Evolutionary conservation across 2,888 invertebrate species (phyloP).

Genomic region (Lobophora halterata): DNA sequence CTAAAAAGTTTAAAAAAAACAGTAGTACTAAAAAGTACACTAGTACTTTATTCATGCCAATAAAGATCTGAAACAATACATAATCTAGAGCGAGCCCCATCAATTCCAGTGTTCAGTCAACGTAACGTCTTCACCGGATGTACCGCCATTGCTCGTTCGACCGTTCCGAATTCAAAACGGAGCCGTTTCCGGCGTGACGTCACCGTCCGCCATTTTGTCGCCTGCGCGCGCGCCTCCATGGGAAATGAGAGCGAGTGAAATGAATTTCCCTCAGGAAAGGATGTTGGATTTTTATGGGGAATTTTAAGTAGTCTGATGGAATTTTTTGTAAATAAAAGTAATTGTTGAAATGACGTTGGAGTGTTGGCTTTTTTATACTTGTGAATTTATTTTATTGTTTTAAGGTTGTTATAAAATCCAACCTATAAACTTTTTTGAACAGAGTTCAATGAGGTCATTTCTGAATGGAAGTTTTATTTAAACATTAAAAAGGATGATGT

Average conservation of each 20-base stretch:
- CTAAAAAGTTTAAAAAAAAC: too few species aligned
- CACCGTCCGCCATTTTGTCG: slow-evolving; percentile 67
- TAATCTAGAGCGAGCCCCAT: slow-evolving; percentile 30
- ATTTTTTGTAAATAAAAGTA: slow-evolving; percentile 27
- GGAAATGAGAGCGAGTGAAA: slow-evolving; percentile 72
- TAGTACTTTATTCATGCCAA: slow-evolving; percentile 15
- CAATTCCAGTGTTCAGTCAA: slow-evolving; percentile 60
- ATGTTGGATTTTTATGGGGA: slow-evolving; percentile 42
- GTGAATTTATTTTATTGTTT: too few species aligned
- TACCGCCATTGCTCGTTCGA: slow-evolving; percentile 79
- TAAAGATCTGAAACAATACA: slow-evolving; percentile 29
- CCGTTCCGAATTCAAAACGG: slow-evolving; percentile 80
- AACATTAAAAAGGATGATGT: too few species aligned
- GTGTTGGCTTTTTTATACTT: too few species aligned
- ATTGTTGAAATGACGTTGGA: too few species aligned
- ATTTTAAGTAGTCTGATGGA: slow-evolving; percentile 26
- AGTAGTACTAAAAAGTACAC: background rate
- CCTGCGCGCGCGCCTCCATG: slow-evolving; percentile 61
- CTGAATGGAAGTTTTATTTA: too few species aligned
- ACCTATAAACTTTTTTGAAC: too few species aligned
- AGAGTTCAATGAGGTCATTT: too few species aligned
- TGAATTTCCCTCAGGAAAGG: slow-evolving; percentile 69
- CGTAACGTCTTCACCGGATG: slow-evolving; percentile 80
- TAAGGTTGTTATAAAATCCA: too few species aligned
- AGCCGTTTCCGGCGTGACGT: slow-evolving; percentile 78